phyloP scores from a whole-genome alignment of 35 echinoderm and acorn worm species.

The Hemicentrotus pulcherrimus region DNA sequence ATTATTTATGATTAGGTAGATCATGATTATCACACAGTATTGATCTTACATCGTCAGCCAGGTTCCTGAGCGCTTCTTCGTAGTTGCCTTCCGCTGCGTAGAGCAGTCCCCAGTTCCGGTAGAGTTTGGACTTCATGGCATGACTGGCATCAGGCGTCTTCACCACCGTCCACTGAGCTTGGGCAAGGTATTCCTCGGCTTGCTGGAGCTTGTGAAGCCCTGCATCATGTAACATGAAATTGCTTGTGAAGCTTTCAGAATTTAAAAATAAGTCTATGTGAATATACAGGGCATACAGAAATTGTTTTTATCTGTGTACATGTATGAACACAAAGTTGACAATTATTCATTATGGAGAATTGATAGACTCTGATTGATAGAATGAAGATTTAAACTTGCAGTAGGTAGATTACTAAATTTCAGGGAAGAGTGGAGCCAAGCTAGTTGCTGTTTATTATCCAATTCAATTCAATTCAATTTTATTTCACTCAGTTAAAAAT shows the following conservation, averaged over 20 bases:
- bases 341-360: no score
- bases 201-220: constrained; percentile 92
- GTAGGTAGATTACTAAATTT: neutral
- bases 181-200: constrained; percentile 94
- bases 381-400: no score
- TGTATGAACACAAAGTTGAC: no score
- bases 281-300: no score
- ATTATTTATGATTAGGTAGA: no score
- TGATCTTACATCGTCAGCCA: constrained; percentile 90
- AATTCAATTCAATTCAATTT: no score
- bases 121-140: constrained; percentile 93
- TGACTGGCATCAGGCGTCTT: constrained; percentile 92
- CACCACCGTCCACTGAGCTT: constrained; percentile 94
- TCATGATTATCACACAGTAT: no score
- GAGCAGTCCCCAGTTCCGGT: constrained; percentile 86
- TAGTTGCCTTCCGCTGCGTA: constrained; percentile 91
- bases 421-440: neutral
- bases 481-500: no score
- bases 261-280: no score
- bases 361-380: no score
- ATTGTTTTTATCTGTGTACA: no score
- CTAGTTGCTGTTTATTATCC: no score
- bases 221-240: constrained; percentile 33
- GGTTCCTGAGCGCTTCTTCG: constrained; percentile 79
- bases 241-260: neutral